Evolutionary conservation across 1,140 invertebrate species (phyloP).

Genomic region (Pissodes strobi): DNA sequence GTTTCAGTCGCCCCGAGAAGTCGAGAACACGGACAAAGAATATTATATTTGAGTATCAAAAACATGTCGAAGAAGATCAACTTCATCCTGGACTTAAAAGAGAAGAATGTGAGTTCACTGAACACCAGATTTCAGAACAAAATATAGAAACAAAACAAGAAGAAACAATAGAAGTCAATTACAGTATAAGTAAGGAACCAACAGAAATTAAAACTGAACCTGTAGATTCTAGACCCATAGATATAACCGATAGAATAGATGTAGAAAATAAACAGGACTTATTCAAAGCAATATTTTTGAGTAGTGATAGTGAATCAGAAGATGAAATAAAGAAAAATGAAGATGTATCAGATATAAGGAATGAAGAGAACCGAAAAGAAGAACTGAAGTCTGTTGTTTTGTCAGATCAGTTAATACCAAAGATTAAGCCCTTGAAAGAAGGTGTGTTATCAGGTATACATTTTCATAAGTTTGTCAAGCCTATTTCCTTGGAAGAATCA

Average conservation of each 20-base stretch:
- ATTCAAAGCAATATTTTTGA: conserved; percentile 53
- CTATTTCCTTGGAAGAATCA: conserved; percentile 10
- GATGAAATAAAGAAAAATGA: conserved; percentile 34
- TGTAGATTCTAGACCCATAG: conserved; percentile 26
- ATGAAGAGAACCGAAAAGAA: conserved; percentile 25
- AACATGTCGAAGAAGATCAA: conserved; percentile 42
- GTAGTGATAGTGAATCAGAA: conserved; percentile 51
- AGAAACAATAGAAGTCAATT: conserved; percentile 7
- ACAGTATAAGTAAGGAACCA: neutral
- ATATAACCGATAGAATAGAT: conserved; percentile 51
- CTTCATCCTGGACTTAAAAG: conserved; percentile 42
- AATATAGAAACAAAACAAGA: conserved; percentile 1
- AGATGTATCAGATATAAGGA: conserved; percentile 17
- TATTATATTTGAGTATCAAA: conserved; percentile 53
- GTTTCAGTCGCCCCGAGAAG: conserved; percentile 44
- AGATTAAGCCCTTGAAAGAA: conserved; percentile 52
- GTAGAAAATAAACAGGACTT: conserved; percentile 51
- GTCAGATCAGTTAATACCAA: conserved; percentile 48
- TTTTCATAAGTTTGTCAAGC: conserved; percentile 37
- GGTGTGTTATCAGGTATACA: conserved; percentile 51
- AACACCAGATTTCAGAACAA: neutral
- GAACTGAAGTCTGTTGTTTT: conserved; percentile 44
- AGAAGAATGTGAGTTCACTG: conserved; percentile 9
- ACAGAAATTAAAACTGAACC: conserved; percentile 20
- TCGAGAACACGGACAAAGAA: conserved; percentile 47